Percentiles rank a stretch among this genome's conserved stretches.
Conservation (phyloP, 1,140 invertebrate genomes). For the Armadillidium nasatum region DNA sequence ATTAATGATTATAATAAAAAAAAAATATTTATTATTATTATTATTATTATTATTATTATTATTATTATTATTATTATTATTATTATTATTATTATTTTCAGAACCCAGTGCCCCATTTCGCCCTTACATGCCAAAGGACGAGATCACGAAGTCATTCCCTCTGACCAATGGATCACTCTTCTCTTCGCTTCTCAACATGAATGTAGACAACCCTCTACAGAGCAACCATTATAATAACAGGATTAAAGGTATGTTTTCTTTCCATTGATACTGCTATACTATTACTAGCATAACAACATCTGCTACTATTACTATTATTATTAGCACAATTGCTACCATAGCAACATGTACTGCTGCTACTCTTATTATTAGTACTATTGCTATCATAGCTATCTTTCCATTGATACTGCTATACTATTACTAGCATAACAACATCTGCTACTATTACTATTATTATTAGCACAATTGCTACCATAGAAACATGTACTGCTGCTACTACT, state of each 20-base stretch:
- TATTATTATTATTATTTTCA: neutral
- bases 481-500: no score
- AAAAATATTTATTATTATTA: neutral
- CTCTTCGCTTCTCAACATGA: conserved; percentile 43
- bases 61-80: neutral
- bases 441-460: no score
- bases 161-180: conserved; percentile 59
- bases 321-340: no score
- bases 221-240: conserved; percentile 36
- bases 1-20: neutral
- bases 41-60: neutral
- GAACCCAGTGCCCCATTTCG: conserved; percentile 36
- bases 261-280: no score
- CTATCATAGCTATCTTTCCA: no score
- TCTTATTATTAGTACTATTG: no score
- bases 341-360: no score
- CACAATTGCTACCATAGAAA: no score
- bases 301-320: no score
- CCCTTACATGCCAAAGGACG: conserved; percentile 38
- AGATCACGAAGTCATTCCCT: conserved; percentile 57
- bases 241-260: conserved; percentile 27
- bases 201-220: conserved; percentile 37
- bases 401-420: no score
- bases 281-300: no score
- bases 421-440: no score